Evolutionary conservation across 2,797 vertebrate genomes (phyloP), one percentile per base, ranked within the genome.

Genomic region (Labroides dimidiatus): DNA sequence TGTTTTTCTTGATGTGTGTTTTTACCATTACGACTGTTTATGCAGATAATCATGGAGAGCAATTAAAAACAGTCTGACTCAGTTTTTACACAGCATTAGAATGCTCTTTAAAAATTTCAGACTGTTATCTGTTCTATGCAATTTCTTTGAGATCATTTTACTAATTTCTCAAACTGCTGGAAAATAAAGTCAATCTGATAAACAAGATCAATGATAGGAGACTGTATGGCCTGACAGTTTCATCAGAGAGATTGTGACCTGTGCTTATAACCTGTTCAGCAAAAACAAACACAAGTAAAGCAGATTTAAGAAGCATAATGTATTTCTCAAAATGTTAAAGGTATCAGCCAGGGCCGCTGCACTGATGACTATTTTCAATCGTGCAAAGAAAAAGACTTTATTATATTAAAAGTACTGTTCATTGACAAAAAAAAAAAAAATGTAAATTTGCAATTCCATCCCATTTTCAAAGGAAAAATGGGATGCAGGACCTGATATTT

Each of bases 1-100:
- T 53, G 62, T 80, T 68, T 65, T 61, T 43, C 51, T 70, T 60
- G 55, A 23, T 67, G 64, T 64, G 51, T 74, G 65, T 72, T 69
- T 67, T 70, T 21, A 20, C 43, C 54, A 17, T 58, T 33, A 58
- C 50, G 49, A 69, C 66, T 71, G 39, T 70, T 77, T 72, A 59
- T 60, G 10, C 10, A 43, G 24, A 49, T 48, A 36, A 75, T 66
- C 64, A 77, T 16, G 6, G 48, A 51, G 23, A 47, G 56, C 68
- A 50, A 61, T 65, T 68, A 52, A 62, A 77, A 73, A 52, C 63
- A 59, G 69, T n/a, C 20, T 23, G 57, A 77, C 64, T 80, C 36
- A 64, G 54, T 37, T 33, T 30, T 41, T 50, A 64, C 55, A 58
- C 37, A 79, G 51, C 37, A 45, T 52, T 54, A 69, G 27, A 41